Percentiles rank a stretch among this genome's conserved stretches.
Conservation (phyloP, 1,140 invertebrate genomes). For the Cheumatopsyche charites region DNA sequence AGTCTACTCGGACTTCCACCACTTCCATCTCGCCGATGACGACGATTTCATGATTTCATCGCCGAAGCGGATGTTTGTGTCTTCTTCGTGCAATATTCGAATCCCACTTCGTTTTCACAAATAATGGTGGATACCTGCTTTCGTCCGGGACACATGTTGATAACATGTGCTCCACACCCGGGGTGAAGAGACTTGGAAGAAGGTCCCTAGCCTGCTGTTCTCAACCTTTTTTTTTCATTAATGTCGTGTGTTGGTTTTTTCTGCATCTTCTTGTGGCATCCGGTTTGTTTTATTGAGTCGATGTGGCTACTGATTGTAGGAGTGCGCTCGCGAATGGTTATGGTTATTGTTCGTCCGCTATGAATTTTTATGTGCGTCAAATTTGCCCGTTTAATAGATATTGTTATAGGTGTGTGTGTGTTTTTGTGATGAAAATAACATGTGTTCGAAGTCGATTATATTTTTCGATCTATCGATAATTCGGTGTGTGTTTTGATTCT, state of each 20-base stretch:
- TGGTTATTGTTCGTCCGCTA: neutral
- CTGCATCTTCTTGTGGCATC: neutral
- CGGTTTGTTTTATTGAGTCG: neutral
- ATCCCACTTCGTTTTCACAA: neutral
- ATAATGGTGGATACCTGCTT: neutral
- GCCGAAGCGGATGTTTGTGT: too few species aligned
- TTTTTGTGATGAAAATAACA: too few species aligned
- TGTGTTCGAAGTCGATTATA: too few species aligned
- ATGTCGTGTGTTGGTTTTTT: neutral
- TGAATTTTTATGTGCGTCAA: neutral
- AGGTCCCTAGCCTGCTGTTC: neutral
- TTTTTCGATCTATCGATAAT: too few species aligned
- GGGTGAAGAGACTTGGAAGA: neutral
- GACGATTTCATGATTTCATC: too few species aligned
- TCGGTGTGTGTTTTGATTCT: too few species aligned
- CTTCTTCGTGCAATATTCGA: too few species aligned
- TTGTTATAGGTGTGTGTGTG: too few species aligned
- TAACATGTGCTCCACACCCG: neutral
- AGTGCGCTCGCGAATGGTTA: neutral
- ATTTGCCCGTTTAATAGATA: too few species aligned
- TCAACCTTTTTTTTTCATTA: neutral
- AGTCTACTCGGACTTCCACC: too few species aligned
- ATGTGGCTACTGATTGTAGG: neutral
- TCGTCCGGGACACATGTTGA: conserved; percentile 1
- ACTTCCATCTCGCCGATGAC: too few species aligned